Base-by-base conservation (phyloP, 2,888 invertebrate species). In the Meghimatium bilineatum region DNA sequence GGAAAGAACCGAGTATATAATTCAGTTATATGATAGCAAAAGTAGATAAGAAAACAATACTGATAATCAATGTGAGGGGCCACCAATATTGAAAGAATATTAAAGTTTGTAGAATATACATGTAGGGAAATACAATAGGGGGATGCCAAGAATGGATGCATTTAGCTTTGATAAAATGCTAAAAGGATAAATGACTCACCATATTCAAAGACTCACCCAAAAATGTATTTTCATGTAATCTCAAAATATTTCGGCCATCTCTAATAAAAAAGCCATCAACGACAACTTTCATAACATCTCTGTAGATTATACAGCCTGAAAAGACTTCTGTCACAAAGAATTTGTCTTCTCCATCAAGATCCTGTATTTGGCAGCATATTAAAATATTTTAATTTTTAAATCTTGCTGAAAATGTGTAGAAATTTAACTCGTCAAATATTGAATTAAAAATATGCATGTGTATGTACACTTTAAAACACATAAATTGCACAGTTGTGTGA, bases 291-390 rank as follows among this genome's bases (percentile, higher is more conserved):
- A 93, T 88, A 34, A 93, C 86, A 44, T 87, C 87, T 20, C 85
- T 82, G 86, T 92, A 93, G 8, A 92, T 87, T 12, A 92, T 89
- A 88, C 92, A 92, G 10, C 93, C 93, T 34, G 92, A 91, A 84
- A 93, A 93, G 29, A 93, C 92, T 85, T 93, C 93, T 44, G 87
- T 88, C 49, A 93, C 88, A 86, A 93, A 93, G 1, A 88, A 90
- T 78, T 90, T 87, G 82, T 92, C 92, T 83, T 87, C 87, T 84
- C 92, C 92, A 85, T 91, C 90, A 82, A 89, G 86, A 78, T 89
- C 87, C 93, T 93, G 81, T 34, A 63, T 76, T 23, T 80, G 34
- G 12, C 10, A 10, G 3, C 1, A 44, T 3, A 44, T 44, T 29
- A 1, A 72, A 44, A 72, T n/a, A 71, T 38, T 38, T n/a, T n/a